Percentiles rank a stretch among this genome's conserved stretches.
phyloP scores from a whole-genome alignment of 2,113 vertebrate genomes.

The Pelvicachromis taeniatus region DNA sequence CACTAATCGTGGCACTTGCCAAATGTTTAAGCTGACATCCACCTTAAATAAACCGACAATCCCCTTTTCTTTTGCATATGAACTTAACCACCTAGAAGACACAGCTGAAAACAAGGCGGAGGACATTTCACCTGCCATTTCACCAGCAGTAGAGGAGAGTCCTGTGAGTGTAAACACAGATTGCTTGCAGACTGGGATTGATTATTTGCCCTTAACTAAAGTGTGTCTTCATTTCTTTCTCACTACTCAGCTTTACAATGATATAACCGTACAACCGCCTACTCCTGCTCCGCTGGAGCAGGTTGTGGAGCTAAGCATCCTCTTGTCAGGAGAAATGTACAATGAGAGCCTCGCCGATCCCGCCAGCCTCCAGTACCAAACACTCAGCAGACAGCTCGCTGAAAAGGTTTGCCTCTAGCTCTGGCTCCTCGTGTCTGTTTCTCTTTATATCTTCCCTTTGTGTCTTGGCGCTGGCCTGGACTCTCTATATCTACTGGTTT shows the following conservation, averaged over 20 bases:
- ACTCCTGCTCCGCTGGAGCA: constrained; percentile 68
- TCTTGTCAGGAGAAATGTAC: constrained; percentile 77
- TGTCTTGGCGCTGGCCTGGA: neutral
- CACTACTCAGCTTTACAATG: constrained; percentile 80
- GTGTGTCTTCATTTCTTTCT: neutral
- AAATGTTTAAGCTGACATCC: neutral
- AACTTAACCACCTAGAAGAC: neutral
- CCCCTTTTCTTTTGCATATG: neutral
- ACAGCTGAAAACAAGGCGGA: neutral
- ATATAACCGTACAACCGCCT: constrained; percentile 72
- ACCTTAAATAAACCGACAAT: neutral
- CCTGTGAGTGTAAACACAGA: constrained; percentile 9
- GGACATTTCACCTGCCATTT: neutral
- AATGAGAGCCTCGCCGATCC: constrained; percentile 77
- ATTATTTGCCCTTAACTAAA: neutral
- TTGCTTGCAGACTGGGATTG: neutral
- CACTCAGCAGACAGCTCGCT: constrained; percentile 76
- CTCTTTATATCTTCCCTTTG: neutral
- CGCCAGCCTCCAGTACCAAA: constrained; percentile 56
- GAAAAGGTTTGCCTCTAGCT: constrained; percentile 74
- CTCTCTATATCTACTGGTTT: neutral
- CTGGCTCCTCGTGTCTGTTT: neutral
- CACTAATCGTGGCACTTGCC: neutral
- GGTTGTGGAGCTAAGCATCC: constrained; percentile 82
- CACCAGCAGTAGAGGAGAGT: constrained; percentile 20